Conservation (phyloP, 2,888 invertebrate species). For the Paralinhomoeus sp. region DNA sequence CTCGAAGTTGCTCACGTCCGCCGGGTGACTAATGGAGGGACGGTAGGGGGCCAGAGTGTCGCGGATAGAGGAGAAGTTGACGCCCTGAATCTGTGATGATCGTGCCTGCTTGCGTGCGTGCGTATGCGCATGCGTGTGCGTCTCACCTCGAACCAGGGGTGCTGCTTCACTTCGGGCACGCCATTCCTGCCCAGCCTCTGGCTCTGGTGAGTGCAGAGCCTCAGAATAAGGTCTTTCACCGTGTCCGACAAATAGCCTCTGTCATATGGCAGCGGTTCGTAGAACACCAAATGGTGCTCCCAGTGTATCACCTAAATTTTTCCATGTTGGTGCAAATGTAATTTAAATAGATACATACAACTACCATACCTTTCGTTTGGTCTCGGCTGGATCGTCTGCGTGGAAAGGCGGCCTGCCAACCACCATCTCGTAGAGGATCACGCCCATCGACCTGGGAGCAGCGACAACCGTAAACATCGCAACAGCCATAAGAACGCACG, state of each 20-base stretch:
- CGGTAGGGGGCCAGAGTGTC: conserved; percentile 70
- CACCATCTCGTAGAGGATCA: conserved; percentile 95
- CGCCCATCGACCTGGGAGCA: conserved; percentile 36
- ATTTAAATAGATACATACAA: too few species aligned
- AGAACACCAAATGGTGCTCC: conserved; percentile 12
- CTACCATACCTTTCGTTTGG: conserved; percentile 61
- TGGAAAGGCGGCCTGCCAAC: conserved; percentile 94
- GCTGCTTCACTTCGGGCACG: conserved; percentile 72
- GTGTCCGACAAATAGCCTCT: conserved; percentile 9
- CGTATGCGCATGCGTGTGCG: too few species aligned
- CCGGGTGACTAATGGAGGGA: conserved; percentile 75
- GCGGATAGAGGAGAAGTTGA: conserved; percentile 63
- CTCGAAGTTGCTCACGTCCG: conserved; percentile 96
- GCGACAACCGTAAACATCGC: too few species aligned
- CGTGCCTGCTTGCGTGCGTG: too few species aligned
- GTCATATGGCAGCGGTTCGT: not conserved
- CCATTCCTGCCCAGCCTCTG: conserved; percentile 56
- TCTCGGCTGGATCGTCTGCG: conserved; percentile 76
- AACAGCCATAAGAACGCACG: too few species aligned
- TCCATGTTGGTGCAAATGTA: too few species aligned
- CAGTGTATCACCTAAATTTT: conserved; percentile 6
- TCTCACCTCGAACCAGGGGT: conserved; percentile 52
- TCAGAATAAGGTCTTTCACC: conserved; percentile 35
- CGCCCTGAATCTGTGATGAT: too few species aligned
- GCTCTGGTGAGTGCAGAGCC: conserved; percentile 76